Base-by-base conservation (phyloP, 2,113 vertebrate species). In the Hydrolagus affinis region DNA sequence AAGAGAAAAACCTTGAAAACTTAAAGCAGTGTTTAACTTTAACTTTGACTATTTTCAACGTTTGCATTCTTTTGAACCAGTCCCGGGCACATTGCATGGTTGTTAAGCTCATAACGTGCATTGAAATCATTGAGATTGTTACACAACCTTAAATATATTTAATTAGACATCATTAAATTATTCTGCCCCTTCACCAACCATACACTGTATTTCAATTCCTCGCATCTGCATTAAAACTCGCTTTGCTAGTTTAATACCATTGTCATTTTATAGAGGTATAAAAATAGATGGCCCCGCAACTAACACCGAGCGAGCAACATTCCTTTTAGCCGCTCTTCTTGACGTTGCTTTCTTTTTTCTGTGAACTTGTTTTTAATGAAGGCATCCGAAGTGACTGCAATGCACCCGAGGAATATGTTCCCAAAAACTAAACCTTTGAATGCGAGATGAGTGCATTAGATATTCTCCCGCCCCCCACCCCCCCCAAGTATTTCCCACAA, bases 11-110 rank as follows among this genome's bases (percentile, higher is more conserved):
- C 64, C 25, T 25, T 66, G 66, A 83, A 83, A 66, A 32, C 78
- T 72, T 28, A 83, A 83, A 59, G 60, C 62, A 83, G 66, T 44
- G 44, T 44, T 6, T 44, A 44, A 83, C 60, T 83, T 83, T 83
- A 83, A 83, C 62, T 68, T 66, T 62, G 66, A 64, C 60, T 68
- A 25, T 83, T 68, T 66, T 83, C 60, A 21, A 32, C 19, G 59
- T 28, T 66, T n/a, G 60, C 62, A 83, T 83, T 83, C 23, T 64
- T 66, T 83, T 68, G 60, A 68, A 66, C 25, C 28, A 32, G 60
- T 66, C 3, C 60, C 28, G 78, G 28, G 66, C 66, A 66, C 78
- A 66, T 66, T 28, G 59, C 78, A 68, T 62, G 12, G 25, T 25
- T 30, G 28, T 83, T 25, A 66, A 64, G 11, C n/a, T 11, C 62